These are phyloP conservation scores for Macrochelys suwanniensis DNA, from an alignment of 2,797 vertebrate species.

Conservation along the genomic window DNA sequence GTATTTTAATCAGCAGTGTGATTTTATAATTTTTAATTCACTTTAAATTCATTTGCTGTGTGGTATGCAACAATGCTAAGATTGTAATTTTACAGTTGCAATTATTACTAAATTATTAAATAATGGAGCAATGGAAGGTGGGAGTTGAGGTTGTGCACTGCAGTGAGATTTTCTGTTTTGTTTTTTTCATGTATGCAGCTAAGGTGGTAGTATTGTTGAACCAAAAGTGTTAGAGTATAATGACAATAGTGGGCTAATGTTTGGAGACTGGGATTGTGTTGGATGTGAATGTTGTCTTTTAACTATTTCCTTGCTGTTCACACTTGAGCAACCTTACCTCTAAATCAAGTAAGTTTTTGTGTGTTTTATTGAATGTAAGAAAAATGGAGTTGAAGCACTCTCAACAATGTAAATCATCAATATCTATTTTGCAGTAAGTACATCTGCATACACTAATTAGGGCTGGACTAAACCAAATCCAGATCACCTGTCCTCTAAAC, in stretches of 20 bases:
- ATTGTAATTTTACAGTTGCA: neutral
- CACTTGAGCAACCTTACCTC: neutral
- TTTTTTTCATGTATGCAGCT: neutral
- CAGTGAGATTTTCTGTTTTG: neutral
- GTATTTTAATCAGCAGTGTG: neutral
- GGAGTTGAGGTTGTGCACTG: neutral
- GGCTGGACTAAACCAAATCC: neutral
- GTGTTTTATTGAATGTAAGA: neutral
- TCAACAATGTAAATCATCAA: neutral
- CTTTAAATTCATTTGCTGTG: neutral
- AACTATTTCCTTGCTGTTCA: neutral
- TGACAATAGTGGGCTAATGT: neutral
- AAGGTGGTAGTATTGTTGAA: neutral
- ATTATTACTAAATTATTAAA: neutral
- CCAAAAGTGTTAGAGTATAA: neutral
- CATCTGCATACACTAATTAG: neutral
- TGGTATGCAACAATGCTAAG: neutral
- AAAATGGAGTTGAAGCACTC: neutral
- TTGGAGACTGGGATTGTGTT: neutral
- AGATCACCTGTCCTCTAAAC: neutral
- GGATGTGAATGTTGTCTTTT: neutral
- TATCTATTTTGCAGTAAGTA: neutral
- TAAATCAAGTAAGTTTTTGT: neutral
- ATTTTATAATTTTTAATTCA: neutral
- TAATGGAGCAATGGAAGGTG: neutral